Evolutionary conservation across 1,140 invertebrate genomes (phyloP).

Genomic region (Trichogramma pretiosum): DNA sequence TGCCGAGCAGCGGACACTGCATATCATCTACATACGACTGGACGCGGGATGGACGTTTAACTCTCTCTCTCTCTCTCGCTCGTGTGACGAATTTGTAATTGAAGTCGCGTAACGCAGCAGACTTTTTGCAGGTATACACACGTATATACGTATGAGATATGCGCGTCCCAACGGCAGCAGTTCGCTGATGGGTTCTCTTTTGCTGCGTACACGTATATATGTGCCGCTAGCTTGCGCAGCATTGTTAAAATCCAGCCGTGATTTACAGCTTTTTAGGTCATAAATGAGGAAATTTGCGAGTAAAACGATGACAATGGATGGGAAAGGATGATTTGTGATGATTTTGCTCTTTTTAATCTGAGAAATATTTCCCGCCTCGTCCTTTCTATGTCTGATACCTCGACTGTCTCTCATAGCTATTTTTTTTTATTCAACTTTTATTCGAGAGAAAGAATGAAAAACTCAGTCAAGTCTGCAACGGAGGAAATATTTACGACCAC

Average conservation of each 20-base stretch:
- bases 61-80: too few species aligned
- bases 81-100: slow-evolving; percentile 19
- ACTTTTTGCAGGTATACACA: too few species aligned
- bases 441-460: too few species aligned
- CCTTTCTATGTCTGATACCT: too few species aligned
- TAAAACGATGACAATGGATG: slow-evolving; percentile 20
- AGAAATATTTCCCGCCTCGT: slow-evolving; percentile 3
- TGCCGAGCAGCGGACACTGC: too few species aligned
- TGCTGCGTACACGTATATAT: background rate
- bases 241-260: slow-evolving; percentile 20
- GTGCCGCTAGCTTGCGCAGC: slow-evolving; percentile 1
- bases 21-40: too few species aligned
- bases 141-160: too few species aligned
- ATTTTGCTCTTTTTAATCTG: slow-evolving; percentile 18
- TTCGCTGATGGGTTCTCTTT: background rate
- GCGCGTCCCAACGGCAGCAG: background rate
- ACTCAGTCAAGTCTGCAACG: too few species aligned
- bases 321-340: slow-evolving; percentile 20
- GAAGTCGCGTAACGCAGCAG: slow-evolving; percentile 6
- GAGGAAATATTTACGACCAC: too few species aligned
- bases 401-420: too few species aligned
- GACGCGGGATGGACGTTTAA: too few species aligned
- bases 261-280: slow-evolving; percentile 18
- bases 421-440: too few species aligned
- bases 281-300: slow-evolving; percentile 21